phyloP scores from a whole-genome alignment of 2,888 invertebrate genomes.

The Ornithoptera priamus region DNA sequence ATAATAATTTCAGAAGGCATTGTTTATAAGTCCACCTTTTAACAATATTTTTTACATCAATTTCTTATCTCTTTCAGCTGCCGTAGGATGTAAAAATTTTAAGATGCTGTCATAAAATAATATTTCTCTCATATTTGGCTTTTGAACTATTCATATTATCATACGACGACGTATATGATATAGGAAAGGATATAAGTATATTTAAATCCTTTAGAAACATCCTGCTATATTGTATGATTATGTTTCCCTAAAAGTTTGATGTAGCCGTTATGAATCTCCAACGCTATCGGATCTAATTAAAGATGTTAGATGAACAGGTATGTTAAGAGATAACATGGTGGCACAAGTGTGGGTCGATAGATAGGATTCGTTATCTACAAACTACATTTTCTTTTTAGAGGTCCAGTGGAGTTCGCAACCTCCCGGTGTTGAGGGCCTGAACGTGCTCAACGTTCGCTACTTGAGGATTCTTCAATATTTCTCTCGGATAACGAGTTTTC shows the following conservation, averaged over 20 bases:
- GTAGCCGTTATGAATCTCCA: too few relatives aligned
- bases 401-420: slow-evolving; percentile 7
- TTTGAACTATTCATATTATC: too few relatives aligned
- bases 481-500: slow-evolving; percentile 37
- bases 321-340: neutral
- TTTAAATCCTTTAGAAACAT: neutral
- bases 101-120: too few relatives aligned
- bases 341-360: slow-evolving; percentile 5
- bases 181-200: neutral
- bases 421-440: slow-evolving; percentile 29
- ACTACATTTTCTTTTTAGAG: neutral
- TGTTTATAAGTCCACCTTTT: too few relatives aligned
- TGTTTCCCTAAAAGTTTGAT: neutral
- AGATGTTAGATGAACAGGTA: neutral
- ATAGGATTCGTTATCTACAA: slow-evolving; percentile 6
- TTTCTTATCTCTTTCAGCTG: too few relatives aligned
- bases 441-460: slow-evolving; percentile 40
- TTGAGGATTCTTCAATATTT: slow-evolving; percentile 37
- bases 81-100: too few relatives aligned
- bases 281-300: neutral
- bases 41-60: too few relatives aligned
- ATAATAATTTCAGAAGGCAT: too few relatives aligned
- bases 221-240: neutral
- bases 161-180: too few relatives aligned
- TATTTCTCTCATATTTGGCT: too few relatives aligned